These are phyloP conservation scores for Rugalucina vietnamica DNA, from an alignment of 2,888 invertebrate species.

Conservation along the genomic window DNA sequence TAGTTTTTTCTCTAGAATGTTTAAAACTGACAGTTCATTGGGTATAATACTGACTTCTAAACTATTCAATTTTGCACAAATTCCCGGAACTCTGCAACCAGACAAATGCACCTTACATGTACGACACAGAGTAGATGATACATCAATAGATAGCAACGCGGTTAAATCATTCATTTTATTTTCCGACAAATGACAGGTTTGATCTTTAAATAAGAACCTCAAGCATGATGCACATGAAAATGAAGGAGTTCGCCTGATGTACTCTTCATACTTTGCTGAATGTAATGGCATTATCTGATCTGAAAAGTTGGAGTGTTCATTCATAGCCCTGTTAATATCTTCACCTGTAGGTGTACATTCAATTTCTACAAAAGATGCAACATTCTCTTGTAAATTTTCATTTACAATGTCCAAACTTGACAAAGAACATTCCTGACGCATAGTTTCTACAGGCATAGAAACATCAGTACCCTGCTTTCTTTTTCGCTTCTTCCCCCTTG, in stretches of 20 bases:
- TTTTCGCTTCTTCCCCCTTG: neutral
- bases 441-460: neutral
- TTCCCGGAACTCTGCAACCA: slow-evolving; percentile 15
- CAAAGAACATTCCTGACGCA: neutral
- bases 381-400: neutral
- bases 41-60: slow-evolving; percentile 26
- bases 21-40: slow-evolving; percentile 1
- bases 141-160: neutral
- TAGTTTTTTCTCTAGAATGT: slow-evolving; percentile 32
- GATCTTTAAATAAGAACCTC: slow-evolving; percentile 10
- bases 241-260: neutral
- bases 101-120: neutral
- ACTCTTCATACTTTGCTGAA: neutral
- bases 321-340: neutral
- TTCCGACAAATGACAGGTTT: neutral
- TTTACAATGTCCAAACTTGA: neutral
- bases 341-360: neutral
- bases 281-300: neutral
- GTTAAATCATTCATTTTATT: neutral
- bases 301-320: neutral
- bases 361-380: neutral
- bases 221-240: neutral
- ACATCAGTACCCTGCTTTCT: neutral
- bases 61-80: slow-evolving; percentile 14
- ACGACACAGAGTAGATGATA: neutral